Evolutionary conservation across 2,888 invertebrate genomes (phyloP).

Genomic region (Polydrusus pterygomalis): DNA sequence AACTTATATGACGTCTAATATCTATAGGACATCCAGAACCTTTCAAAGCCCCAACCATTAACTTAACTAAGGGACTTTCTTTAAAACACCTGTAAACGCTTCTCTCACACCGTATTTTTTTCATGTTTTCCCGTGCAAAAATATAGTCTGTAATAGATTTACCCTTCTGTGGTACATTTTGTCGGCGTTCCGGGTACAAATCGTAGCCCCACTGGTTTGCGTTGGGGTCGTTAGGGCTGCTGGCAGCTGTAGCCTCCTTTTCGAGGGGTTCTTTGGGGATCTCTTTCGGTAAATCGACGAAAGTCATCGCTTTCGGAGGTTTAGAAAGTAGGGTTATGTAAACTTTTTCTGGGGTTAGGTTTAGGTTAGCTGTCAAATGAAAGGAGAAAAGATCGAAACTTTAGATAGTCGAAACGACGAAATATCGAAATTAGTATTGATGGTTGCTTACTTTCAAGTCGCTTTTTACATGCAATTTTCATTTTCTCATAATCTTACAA

Average conservation of each 20-base stretch:
- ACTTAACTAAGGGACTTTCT: constrained; percentile 86
- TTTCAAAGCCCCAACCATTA: constrained; percentile 90
- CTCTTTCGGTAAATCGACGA: constrained; percentile 28
- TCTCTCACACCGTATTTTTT: constrained; percentile 86
- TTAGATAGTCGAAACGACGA: too few relatives aligned
- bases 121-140: constrained; percentile 79
- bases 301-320: constrained; percentile 3
- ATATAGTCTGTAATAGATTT: constrained; percentile 23
- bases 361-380: constrained; percentile 3
- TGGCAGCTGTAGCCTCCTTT: background rate
- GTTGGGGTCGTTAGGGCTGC: background rate
- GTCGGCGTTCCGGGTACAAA: constrained; percentile 88
- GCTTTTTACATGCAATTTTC: too few relatives aligned
- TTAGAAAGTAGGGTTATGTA: background rate
- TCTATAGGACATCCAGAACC: constrained; percentile 88
- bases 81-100: constrained; percentile 85
- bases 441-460: too few relatives aligned
- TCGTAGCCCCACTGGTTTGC: constrained; percentile 82
- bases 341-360: background rate
- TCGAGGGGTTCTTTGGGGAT: background rate
- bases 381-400: too few relatives aligned
- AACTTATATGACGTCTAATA: constrained; percentile 90
- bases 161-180: background rate
- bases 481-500: too few relatives aligned
- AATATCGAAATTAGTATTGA: too few relatives aligned